Conservation (phyloP, 2,797 vertebrate genomes). For the Bryconaethiops microstoma region DNA sequence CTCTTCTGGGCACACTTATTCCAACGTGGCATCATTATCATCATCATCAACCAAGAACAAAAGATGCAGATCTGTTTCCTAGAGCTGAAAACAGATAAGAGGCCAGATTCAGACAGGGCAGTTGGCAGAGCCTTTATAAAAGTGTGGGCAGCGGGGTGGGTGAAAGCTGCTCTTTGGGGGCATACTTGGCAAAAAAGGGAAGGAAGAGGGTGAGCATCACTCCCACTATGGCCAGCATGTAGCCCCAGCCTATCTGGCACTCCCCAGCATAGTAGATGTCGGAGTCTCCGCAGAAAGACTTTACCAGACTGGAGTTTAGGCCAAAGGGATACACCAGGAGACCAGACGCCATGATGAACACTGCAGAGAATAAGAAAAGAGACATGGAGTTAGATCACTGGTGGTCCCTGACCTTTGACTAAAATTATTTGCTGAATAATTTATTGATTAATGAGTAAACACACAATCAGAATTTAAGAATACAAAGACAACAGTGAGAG, state of each 20-base stretch:
- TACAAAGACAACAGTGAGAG: neutral
- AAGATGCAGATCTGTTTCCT: conserved; percentile 64
- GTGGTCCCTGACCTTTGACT: no score
- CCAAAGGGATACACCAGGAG: conserved; percentile 93
- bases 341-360: conserved; percentile 93
- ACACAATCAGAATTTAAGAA: no score
- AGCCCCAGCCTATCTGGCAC: conserved; percentile 95
- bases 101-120: neutral
- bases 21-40: conserved; percentile 50
- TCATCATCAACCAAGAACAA: conserved; percentile 49
- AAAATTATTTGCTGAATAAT: no score
- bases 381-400: neutral
- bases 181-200: conserved; percentile 96
- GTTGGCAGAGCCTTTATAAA: conserved; percentile 78
- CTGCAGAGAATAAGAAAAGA: conserved; percentile 68
- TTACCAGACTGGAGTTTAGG: conserved; percentile 88
- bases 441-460: no score
- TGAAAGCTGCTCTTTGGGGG: conserved; percentile 92
- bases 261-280: conserved; percentile 91
- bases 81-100: conserved; percentile 1
- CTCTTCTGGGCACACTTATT: conserved; percentile 44
- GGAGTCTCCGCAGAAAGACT: conserved; percentile 87
- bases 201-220: conserved; percentile 95
- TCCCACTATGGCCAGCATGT: conserved; percentile 93
- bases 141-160: conserved; percentile 91